phyloP scores from a whole-genome alignment of 2,113 vertebrate genomes.

The Caloenas nicobarica region DNA sequence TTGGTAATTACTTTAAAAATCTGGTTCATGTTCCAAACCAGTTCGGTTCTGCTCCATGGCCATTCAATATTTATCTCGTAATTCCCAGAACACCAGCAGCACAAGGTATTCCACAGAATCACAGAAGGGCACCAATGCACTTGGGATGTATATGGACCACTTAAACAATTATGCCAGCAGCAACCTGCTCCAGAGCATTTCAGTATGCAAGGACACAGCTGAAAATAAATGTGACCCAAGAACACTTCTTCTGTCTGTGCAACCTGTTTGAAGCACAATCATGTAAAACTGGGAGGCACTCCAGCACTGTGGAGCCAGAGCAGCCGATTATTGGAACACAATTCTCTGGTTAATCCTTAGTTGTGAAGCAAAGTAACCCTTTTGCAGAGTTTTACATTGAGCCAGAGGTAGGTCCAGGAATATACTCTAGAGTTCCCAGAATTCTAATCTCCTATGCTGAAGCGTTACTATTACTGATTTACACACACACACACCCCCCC shows the following conservation, averaged over 20 bases:
- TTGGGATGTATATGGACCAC: background rate
- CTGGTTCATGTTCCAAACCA: background rate
- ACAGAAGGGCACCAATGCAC: background rate
- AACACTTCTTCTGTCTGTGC: background rate
- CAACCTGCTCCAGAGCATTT: background rate
- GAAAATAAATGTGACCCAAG: background rate
- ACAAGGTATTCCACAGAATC: background rate
- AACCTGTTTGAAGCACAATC: background rate
- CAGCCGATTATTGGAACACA: background rate
- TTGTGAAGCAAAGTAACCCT: background rate
- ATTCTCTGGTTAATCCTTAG: background rate
- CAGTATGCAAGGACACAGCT: background rate
- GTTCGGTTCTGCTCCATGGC: background rate
- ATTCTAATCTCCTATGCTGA: background rate
- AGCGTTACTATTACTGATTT: background rate
- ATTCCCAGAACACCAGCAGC: background rate
- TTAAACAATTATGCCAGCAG: background rate
- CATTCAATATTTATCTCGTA: background rate
- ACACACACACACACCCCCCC: background rate
- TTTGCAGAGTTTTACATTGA: background rate
- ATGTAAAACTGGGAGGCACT: rapidly evolving
- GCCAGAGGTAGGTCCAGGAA: background rate
- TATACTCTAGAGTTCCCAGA: background rate
- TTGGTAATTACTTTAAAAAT: background rate
- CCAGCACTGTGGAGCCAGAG: background rate